phyloP scores from a whole-genome alignment of 2,113 vertebrate genomes.

The Callopanchax toddi region DNA sequence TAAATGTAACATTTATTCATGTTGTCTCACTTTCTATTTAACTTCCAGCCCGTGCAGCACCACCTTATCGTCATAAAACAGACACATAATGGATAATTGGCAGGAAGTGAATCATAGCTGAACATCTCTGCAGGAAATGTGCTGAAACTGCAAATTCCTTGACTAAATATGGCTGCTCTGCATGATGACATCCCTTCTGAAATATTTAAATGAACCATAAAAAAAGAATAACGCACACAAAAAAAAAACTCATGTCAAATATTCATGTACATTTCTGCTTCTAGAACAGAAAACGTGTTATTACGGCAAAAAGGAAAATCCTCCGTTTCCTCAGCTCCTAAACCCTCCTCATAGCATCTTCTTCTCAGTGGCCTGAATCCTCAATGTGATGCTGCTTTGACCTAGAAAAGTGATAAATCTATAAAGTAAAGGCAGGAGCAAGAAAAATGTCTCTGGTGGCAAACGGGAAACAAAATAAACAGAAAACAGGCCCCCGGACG shows the following conservation, averaged over 20 bases:
- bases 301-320: neutral
- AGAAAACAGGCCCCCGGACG: conserved; percentile 28
- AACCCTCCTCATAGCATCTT: conserved; percentile 6
- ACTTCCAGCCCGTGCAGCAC: conserved; percentile 2
- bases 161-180: neutral
- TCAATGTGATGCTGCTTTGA: conserved; percentile 25
- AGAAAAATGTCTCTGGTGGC: conserved; percentile 23
- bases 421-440: conserved; percentile 24
- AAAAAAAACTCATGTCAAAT: too few species aligned
- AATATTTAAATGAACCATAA: neutral
- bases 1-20: neutral
- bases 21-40: neutral
- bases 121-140: conserved; percentile 13
- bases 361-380: conserved; percentile 7
- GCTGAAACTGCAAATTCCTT: neutral
- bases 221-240: neutral
- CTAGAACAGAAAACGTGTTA: neutral
- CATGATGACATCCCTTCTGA: neutral
- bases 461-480: conserved; percentile 48
- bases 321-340: neutral
- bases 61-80: neutral
- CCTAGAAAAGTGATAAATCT: conserved; percentile 44
- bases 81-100: neutral
- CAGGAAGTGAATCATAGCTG: neutral
- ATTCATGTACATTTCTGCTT: too few species aligned